A percentile compares a stretch with the other conserved stretches of the same genome.
These are phyloP conservation scores for Trissoscelio sp. DNA, from an alignment of 2,888 invertebrate genomes.

Conservation along the genomic window DNA sequence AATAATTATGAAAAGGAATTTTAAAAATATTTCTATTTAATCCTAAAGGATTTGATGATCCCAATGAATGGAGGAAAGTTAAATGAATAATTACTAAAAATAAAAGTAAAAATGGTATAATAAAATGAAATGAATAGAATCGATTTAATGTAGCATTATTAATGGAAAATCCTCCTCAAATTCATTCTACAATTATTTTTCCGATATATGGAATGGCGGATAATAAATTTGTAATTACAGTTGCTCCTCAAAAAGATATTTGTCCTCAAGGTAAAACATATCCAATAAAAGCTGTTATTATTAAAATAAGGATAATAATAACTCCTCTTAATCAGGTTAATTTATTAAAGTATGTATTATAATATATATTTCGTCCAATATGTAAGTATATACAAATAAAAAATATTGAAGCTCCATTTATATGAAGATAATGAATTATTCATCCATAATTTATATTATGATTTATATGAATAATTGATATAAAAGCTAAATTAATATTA, in stretches of 20 bases:
- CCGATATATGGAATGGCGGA: slow-evolving; percentile 90
- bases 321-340: slow-evolving; percentile 87
- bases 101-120: slow-evolving; percentile 88
- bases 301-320: slow-evolving; percentile 87
- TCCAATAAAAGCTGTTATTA: slow-evolving; percentile 90
- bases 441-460: slow-evolving; percentile 89
- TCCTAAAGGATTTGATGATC: slow-evolving; percentile 88
- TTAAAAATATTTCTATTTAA: slow-evolving; percentile 87
- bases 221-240: slow-evolving; percentile 90
- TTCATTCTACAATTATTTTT: slow-evolving; percentile 86
- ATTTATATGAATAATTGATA: slow-evolving; percentile 88
- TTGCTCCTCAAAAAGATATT: slow-evolving; percentile 92
- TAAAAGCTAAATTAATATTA: slow-evolving; percentile 87
- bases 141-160: slow-evolving; percentile 90
- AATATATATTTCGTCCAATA: slow-evolving; percentile 87
- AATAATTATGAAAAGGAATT: slow-evolving; percentile 89
- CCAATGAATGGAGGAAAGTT: slow-evolving; percentile 87
- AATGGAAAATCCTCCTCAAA: slow-evolving; percentile 91
- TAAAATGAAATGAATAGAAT: slow-evolving; percentile 90
- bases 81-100: slow-evolving; percentile 87
- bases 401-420: slow-evolving; percentile 90
- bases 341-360: slow-evolving; percentile 85
- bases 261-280: slow-evolving; percentile 92
- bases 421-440: slow-evolving; percentile 87
- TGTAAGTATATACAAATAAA: slow-evolving; percentile 89